These are phyloP conservation scores for Malacosoma neustria DNA, from an alignment of 2,888 invertebrate species.

Conservation along the genomic window DNA sequence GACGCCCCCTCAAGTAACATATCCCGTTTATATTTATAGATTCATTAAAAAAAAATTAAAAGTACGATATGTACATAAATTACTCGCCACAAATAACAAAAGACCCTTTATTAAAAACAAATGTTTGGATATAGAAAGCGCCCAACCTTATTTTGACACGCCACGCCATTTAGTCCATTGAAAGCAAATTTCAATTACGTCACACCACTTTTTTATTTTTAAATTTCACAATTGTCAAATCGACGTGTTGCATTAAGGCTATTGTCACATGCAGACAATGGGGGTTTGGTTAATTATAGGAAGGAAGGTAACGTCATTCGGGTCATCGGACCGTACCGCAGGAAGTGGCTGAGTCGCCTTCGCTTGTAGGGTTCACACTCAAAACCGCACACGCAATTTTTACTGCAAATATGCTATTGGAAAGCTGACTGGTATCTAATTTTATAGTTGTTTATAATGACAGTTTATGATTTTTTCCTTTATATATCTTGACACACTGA, in stretches of 20 bases:
- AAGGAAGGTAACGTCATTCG: slow-evolving; percentile 38
- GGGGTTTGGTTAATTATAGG: slow-evolving; percentile 26
- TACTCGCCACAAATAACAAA: background rate
- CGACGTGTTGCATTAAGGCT: slow-evolving; percentile 30
- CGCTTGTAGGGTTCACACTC: too few species aligned
- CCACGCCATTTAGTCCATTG: slow-evolving; percentile 4
- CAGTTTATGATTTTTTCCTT: too few species aligned
- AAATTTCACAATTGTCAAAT: slow-evolving; percentile 38
- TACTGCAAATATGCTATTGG: too few species aligned
- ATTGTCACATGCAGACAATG: slow-evolving; percentile 56
- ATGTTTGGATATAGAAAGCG: background rate
- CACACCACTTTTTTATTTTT: background rate
- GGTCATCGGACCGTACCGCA: slow-evolving; percentile 21
- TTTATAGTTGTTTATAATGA: too few species aligned
- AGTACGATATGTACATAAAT: too few species aligned
- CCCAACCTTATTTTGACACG: slow-evolving; percentile 2
- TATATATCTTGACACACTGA: too few species aligned
- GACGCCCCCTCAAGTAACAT: too few species aligned
- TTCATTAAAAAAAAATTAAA: too few species aligned
- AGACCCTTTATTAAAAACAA: background rate
- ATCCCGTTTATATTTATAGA: too few species aligned
- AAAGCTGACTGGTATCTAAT: too few species aligned
- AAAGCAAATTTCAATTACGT: background rate
- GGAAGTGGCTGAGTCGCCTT: slow-evolving; percentile 21
- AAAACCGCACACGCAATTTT: too few species aligned